Percentiles rank a stretch among this genome's conserved stretches.
These are phyloP conservation scores for Podotricha telesiphe DNA, from an alignment of 2,888 invertebrate genomes.

Conservation along the genomic window DNA sequence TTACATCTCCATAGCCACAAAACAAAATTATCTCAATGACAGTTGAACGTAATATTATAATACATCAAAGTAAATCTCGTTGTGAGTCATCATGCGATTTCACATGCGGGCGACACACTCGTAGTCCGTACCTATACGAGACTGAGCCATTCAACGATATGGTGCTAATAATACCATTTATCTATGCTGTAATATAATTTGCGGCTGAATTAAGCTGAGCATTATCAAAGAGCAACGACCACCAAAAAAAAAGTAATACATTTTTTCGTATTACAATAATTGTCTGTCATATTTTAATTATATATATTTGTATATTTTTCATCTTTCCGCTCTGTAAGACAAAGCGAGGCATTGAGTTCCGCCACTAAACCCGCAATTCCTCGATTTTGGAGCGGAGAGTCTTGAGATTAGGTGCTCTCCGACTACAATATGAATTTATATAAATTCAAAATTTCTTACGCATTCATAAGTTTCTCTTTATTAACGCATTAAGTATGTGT, in stretches of 20 bases:
- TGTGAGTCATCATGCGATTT: constrained; percentile 37
- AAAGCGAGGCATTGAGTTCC: too few relatives aligned
- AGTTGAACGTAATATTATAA: constrained; percentile 32
- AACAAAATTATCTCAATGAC: constrained; percentile 29
- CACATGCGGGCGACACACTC: constrained; percentile 39
- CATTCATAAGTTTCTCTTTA: background rate
- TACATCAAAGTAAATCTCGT: constrained; percentile 31
- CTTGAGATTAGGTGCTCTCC: too few relatives aligned
- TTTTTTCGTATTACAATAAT: background rate
- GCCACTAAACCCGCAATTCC: too few relatives aligned
- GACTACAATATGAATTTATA: background rate
- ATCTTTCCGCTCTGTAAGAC: too few relatives aligned
- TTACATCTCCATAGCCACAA: background rate
- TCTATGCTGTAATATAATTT: constrained; percentile 30
- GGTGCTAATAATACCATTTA: constrained; percentile 33
- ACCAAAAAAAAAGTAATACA: background rate
- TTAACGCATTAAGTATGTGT: constrained; percentile 1
- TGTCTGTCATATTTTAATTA: too few relatives aligned
- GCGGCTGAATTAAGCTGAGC: constrained; percentile 1
- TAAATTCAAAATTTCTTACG: background rate
- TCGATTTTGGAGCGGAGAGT: too few relatives aligned
- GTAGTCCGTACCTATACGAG: background rate
- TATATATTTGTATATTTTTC: too few relatives aligned
- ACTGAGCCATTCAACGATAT: constrained; percentile 26
- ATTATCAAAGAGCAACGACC: constrained; percentile 6